These are phyloP conservation scores for Oriolus oriolus DNA, from an alignment of 2,113 vertebrate genomes.

Conservation along the genomic window DNA sequence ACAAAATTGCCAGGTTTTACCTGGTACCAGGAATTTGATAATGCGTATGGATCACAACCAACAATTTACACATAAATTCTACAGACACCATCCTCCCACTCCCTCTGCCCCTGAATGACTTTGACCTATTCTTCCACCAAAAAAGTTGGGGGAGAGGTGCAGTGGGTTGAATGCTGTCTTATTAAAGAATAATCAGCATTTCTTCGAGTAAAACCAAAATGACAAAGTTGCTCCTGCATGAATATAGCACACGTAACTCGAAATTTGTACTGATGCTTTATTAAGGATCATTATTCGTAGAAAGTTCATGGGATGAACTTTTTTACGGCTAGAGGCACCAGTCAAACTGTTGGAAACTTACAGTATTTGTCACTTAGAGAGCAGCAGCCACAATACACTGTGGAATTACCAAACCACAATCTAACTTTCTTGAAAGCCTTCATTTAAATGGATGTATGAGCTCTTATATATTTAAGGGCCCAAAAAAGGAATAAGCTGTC, in stretches of 20 bases:
- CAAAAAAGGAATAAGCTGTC: not conserved
- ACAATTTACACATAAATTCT: not conserved
- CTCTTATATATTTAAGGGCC: not conserved
- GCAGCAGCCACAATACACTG: not conserved
- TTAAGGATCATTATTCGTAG: not conserved
- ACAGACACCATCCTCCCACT: rapidly evolving
- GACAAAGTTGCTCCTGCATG: not conserved
- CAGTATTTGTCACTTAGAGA: not conserved
- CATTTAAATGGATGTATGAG: not conserved
- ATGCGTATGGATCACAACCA: not conserved
- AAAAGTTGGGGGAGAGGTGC: rapidly evolving
- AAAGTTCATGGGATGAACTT: not conserved
- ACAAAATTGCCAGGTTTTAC: not conserved
- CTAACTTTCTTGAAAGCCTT: not conserved
- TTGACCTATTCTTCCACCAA: not conserved
- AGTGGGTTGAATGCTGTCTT: not conserved
- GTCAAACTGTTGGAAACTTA: not conserved
- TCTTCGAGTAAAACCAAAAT: not conserved
- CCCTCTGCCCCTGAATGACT: not conserved
- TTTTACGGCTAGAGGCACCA: not conserved
- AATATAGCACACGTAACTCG: not conserved
- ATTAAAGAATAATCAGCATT: not conserved
- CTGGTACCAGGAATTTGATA: not conserved
- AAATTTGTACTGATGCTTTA: not conserved
- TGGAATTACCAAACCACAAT: not conserved